Conservation (phyloP, 2,113 vertebrate genomes). For the Macquaria australasica region DNA sequence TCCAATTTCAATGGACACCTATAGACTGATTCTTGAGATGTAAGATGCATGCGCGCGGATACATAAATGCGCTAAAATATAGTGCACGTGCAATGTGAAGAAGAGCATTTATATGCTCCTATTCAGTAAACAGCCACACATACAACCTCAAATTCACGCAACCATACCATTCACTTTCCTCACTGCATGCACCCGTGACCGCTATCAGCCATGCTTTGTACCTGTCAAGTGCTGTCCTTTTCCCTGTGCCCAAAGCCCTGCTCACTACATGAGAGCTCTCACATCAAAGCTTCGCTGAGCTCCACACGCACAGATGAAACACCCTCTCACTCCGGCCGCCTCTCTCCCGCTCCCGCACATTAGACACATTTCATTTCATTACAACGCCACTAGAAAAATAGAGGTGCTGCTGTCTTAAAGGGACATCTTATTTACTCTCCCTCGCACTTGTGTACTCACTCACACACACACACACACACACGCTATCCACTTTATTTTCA, state of each 20-base stretch:
- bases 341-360: slow-evolving; percentile 77
- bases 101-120: slow-evolving; percentile 44
- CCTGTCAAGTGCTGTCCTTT: slow-evolving; percentile 86
- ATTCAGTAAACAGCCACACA: slow-evolving; percentile 49
- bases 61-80: slow-evolving; percentile 45
- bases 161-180: slow-evolving; percentile 66
- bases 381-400: slow-evolving; percentile 74
- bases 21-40: slow-evolving; percentile 42
- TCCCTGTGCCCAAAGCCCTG: slow-evolving; percentile 80
- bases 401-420: slow-evolving; percentile 80
- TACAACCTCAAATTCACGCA: slow-evolving; percentile 66
- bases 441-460: slow-evolving; percentile 41
- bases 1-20: slow-evolving; percentile 44
- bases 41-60: slow-evolving; percentile 6
- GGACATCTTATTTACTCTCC: slow-evolving; percentile 77
- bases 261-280: slow-evolving; percentile 81
- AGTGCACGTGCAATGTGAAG: slow-evolving; percentile 18
- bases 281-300: slow-evolving; percentile 85
- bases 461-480: slow-evolving; percentile 11
- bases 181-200: slow-evolving; percentile 76
- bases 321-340: slow-evolving; percentile 77
- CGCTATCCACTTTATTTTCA: slow-evolving; percentile 20
- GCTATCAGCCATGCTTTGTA: slow-evolving; percentile 85
- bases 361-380: slow-evolving; percentile 85
- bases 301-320: slow-evolving; percentile 84